Base-by-base conservation (phyloP, 2,113 vertebrate genomes). In the Rhabdornis inornatus region DNA sequence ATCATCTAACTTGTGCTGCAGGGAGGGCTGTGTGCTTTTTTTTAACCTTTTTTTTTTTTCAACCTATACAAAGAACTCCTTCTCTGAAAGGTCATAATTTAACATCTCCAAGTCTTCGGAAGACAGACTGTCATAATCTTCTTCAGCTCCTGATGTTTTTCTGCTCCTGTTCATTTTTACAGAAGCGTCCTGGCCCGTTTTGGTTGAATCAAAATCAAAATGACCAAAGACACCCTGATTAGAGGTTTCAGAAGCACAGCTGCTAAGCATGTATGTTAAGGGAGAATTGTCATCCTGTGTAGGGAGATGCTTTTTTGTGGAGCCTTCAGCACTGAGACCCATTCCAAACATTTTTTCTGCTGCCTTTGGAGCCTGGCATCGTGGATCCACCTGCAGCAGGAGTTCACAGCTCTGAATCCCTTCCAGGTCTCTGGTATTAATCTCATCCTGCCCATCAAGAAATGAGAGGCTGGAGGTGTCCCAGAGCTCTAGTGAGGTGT, bases 31-130 rank as follows among this genome's bases (percentile, higher is more conserved):
- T 61, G 68, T 45, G 15, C 6, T 1, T 65, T 81, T 86, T 25
- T 37, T 56, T 37, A 3, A 19, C 9, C 25, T 7, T 35, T n/a
- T 44, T 47, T 47, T 23, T 40, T 28, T 11, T 20, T 9, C 49
- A 52, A 30, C 40, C 8, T 95, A 94, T 83, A 96, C 93, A 13
- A 96, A 97, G 72, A 90, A 96, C 79, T 95, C 94, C 23, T 90
- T 87, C 5, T 97, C 94, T 68, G 31, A 81, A 75, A 92, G 55
- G 31, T 40, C 82, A 42, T 69, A 47, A 33, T 52, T 63, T 20
- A 66, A 45, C 14, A 16, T 25, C 63, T 77, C 42, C 6, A 30
- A 18, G 24, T 93, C 83, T 83, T 87, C 39, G 2, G 49, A 86
- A 68, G 50, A 63, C 24, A 87, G 45, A 47, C 50, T 65, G 66